Evolutionary conservation across 2,888 invertebrate species (phyloP).

Genomic region (Phengaris alcon): DNA sequence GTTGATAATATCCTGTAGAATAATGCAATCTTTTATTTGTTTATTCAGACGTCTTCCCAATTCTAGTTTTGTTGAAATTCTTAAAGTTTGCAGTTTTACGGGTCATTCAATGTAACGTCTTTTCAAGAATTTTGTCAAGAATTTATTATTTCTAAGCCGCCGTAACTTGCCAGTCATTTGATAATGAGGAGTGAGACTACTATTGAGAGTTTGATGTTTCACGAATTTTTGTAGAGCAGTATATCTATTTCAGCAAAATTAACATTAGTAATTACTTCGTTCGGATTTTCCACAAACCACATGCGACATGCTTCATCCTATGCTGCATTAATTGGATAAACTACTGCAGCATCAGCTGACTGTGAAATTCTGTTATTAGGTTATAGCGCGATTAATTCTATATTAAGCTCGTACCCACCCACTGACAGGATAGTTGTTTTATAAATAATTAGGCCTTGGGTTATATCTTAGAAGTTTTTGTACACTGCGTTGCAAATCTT

Average conservation of each 20-base stretch:
- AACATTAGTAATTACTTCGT: not conserved
- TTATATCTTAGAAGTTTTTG: constrained; percentile 31
- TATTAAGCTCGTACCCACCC: constrained; percentile 25
- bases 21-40: not conserved
- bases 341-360: not conserved
- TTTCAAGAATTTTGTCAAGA: too few species aligned
- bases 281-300: not conserved
- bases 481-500: constrained; percentile 16
- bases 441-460: constrained; percentile 33
- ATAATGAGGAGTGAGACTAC: too few species aligned
- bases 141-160: too few species aligned
- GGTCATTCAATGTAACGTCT: too few species aligned
- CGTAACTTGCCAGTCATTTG: too few species aligned
- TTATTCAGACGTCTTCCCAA: not conserved
- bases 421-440: constrained; percentile 32
- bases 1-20: constrained; percentile 28
- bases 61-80: too few species aligned
- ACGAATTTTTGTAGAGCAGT: not conserved
- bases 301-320: not conserved
- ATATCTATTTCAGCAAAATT: not conserved
- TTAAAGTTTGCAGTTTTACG: too few species aligned
- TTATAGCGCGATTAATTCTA: not conserved
- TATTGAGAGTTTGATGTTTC: not conserved
- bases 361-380: not conserved
- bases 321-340: not conserved